Conservation (phyloP, 2,797 vertebrate genomes). For the Eulemur albifrons region DNA sequence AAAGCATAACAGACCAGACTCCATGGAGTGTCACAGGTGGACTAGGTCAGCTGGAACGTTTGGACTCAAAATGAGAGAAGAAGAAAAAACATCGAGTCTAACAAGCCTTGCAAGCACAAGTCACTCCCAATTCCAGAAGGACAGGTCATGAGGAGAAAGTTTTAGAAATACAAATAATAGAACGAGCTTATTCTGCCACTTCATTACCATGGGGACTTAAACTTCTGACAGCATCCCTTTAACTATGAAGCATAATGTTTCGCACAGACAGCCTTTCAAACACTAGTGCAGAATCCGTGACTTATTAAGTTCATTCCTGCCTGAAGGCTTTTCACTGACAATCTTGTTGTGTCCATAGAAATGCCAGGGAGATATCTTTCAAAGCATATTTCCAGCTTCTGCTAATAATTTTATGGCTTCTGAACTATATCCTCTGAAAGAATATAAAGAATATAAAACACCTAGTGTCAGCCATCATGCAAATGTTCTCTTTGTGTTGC, state of each 20-base stretch:
- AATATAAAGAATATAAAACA: not conserved
- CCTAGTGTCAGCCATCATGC: slow-evolving; percentile 61
- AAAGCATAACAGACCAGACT: not conserved
- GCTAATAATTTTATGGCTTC: slow-evolving; percentile 55
- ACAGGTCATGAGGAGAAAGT: not conserved
- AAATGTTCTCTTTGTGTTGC: slow-evolving; percentile 60
- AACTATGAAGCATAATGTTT: not conserved
- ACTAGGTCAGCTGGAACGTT: not conserved
- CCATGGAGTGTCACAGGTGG: not conserved
- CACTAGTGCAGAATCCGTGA: not conserved
- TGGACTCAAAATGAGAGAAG: not conserved
- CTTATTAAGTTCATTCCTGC: slow-evolving; percentile 62
- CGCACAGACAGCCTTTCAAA: slow-evolving; percentile 3
- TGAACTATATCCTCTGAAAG: slow-evolving; percentile 49
- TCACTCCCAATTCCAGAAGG: not conserved
- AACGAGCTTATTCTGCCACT: not conserved
- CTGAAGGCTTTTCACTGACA: slow-evolving; percentile 52
- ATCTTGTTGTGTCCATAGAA: slow-evolving; percentile 54
- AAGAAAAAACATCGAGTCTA: not conserved
- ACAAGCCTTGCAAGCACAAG: not conserved
- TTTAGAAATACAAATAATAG: not conserved
- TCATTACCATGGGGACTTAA: not conserved
- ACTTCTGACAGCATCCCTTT: not conserved
- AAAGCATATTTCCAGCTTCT: slow-evolving; percentile 69
- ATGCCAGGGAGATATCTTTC: slow-evolving; percentile 58